Evolutionary conservation across 2,113 vertebrate species (phyloP), one percentile per base, ranked within the genome.

Genomic region (Poicephalus gulielmi): DNA sequence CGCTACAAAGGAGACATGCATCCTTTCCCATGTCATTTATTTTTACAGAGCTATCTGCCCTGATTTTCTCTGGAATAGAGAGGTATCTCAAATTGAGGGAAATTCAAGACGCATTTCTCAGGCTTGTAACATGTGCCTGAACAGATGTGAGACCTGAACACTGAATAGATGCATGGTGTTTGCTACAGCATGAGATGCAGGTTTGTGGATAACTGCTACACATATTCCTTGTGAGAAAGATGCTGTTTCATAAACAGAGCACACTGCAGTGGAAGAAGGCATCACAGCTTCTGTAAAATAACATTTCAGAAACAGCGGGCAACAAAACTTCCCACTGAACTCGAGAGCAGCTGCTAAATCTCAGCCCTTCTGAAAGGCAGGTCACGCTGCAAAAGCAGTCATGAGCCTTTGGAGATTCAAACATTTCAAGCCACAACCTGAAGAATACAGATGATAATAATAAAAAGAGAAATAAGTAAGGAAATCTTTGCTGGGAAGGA

Each of bases 381-480:
- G 25, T n/a, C 53, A 57, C 2, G 3, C 27, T 90, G 67, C 27
- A 52, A 49, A 85, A 62, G 53, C 28, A 63, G 28, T 33, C 33
- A 43, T 1, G 14, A 57, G 74, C 37, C 18, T 83, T 55, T 69
- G 57, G 67, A 90, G 37, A 76, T 37, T 60, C 31, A 69, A 88
- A 25, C 44, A 88, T 49, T 39, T 27, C 35, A 67, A 83, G 24
- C 30, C 25, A 63, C 31, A 79, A 77, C 24, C 19, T 70, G 50
- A 83, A 88, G 87, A 88, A 90, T 50, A 24, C 13, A 83, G 33
- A 52, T 30, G 20, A 31, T 30, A 49, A 39, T 25, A 88, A 77
- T 14, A 83, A 88, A 50, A 93, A 70, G 41, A 87, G n/a, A 96
- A 91, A 92, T 39, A 80, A 94, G 28, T 33, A 55, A 47, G n/a